A percentile compares a stretch with the other conserved stretches of the same genome.
Conservation (phyloP, 2,113 vertebrate species). For the Oryzias melastigma region DNA sequence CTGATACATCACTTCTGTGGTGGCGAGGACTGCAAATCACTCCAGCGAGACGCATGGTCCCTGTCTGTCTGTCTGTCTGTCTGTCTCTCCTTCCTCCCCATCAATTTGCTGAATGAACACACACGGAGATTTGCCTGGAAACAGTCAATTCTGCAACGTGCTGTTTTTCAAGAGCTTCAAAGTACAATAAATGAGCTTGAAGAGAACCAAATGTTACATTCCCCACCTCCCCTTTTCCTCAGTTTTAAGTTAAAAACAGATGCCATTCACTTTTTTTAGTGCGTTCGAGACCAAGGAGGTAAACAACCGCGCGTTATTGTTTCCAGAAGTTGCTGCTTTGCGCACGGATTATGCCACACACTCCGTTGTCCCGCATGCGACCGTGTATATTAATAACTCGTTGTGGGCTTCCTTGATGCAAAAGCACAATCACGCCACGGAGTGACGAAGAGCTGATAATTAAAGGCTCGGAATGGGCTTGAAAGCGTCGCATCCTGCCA, state of each 20-base stretch:
- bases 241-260: neutral
- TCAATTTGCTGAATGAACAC: constrained; percentile 6
- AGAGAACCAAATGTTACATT: too few species aligned
- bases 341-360: constrained; percentile 7
- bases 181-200: too few species aligned
- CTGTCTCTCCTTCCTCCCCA: constrained; percentile 13
- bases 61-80: constrained; percentile 30
- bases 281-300: neutral
- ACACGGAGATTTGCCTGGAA: neutral
- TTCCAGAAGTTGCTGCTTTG: constrained; percentile 33
- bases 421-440: constrained; percentile 25
- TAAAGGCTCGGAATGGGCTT: constrained; percentile 43
- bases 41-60: constrained; percentile 33
- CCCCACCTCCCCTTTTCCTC: neutral
- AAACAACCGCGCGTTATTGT: neutral
- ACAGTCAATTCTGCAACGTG: too few species aligned
- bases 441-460: constrained; percentile 60
- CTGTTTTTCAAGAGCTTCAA: too few species aligned
- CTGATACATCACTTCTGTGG: constrained; percentile 42
- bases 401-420: constrained; percentile 38
- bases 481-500: constrained; percentile 34
- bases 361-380: constrained; percentile 50
- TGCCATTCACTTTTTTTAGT: neutral
- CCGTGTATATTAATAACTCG: constrained; percentile 56
- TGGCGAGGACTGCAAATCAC: constrained; percentile 49